Conservation (phyloP, 35 echinoderm and acorn worm species). For the Eucidaris tribuloides region DNA sequence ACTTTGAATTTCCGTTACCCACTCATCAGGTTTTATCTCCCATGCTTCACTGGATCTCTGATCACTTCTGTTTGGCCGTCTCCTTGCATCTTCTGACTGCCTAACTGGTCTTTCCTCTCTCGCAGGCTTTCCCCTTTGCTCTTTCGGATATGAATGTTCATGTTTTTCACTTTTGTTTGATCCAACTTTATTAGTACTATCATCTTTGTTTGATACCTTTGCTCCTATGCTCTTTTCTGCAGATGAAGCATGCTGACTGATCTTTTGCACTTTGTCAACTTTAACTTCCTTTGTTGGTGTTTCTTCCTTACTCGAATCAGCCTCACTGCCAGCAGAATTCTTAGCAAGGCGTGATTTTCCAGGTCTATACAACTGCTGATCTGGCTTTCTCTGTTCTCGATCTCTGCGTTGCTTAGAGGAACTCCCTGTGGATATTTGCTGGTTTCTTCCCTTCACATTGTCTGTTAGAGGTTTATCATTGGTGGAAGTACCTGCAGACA, state of each 20-base stretch:
- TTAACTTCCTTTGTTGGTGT: neutral
- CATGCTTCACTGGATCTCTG: neutral
- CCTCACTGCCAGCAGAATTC: slow-evolving; percentile 14
- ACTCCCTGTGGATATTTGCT: no score
- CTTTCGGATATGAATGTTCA: neutral
- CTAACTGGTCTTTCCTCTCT: neutral
- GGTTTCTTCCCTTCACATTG: no score
- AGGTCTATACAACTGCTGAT: slow-evolving; percentile 9
- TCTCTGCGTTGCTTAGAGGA: neutral
- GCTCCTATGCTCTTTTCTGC: neutral
- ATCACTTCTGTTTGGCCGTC: neutral
- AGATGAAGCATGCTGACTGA: neutral
- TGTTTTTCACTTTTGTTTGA: neutral
- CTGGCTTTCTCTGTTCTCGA: slow-evolving; percentile 7
- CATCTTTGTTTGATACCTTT: neutral
- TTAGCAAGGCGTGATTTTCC: neutral
- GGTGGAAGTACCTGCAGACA: no score
- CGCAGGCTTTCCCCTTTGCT: neutral
- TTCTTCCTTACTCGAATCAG: neutral
- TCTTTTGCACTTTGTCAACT: neutral
- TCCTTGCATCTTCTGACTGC: neutral
- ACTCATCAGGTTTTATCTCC: slow-evolving; percentile 12
- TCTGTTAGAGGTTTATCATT: no score
- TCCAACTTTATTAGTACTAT: neutral
- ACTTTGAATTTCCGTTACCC: neutral